Base-by-base conservation (phyloP, 2,113 vertebrate species). In the Semicossyphus pulcher region DNA sequence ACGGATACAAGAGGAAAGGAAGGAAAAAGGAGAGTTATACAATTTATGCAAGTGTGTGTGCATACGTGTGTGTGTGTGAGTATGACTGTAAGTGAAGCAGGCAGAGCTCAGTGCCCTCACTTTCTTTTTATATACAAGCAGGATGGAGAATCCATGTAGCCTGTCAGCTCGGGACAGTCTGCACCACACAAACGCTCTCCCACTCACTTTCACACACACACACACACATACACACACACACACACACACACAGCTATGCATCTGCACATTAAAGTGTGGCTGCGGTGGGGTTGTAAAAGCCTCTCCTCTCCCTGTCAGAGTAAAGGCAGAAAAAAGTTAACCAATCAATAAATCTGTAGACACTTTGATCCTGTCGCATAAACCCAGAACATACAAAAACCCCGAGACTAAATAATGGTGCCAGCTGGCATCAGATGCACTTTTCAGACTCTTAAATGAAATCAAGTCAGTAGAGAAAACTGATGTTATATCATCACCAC, bases 131-230 rank as follows among this genome's bases (percentile, higher is more conserved):
- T 87, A 82, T 36, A 72, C 57, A 47, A 75, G 77, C 56, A 76
- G 72, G 64, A 92, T 92, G 86, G 89, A 91, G 70, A 92, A 86
- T 78, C 76, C 85, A 63, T 91, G 90, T 92, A 83, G 29, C 45
- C 75, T 88, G 85, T 90, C 89, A 89, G 63, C 52, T 49, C 29
- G 36, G 59, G 64, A 83, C 54, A 53, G 21, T 23, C 23, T 68
- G 26, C 65, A 70, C 20, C 37, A 75, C 51, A 51, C 49, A 78
- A 28, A 76, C 44, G 47, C 29, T 18, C 49, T 9, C 34, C 57
- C 37, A 25, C 68, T 29, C 49, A 4, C n/a, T n/a, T n/a, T n/a
- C 68, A 59, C 68, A 44, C 28, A 67, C 36, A 60, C 64, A 60
- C 52, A 74, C 60, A 56, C 7, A 37, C 53, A 59, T 26, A 73